phyloP scores from a whole-genome alignment of 2,113 vertebrate genomes.

The Sigmodon hispidus region DNA sequence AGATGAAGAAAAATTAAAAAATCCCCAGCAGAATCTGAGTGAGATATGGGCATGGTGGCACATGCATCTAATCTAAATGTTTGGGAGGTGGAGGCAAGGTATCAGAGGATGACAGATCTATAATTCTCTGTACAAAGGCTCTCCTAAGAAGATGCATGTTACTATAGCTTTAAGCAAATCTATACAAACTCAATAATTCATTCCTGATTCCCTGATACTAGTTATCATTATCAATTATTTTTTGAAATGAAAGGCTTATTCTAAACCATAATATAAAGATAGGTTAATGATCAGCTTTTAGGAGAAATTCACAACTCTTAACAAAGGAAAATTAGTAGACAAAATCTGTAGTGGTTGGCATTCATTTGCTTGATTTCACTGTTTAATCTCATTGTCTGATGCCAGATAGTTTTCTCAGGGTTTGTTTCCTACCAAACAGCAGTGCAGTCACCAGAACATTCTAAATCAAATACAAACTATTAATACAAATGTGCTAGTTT shows the following conservation, averaged over 20 bases:
- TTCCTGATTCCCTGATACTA: not conserved
- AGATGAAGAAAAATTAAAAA: not conserved
- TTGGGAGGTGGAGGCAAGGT: not conserved
- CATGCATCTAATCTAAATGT: not conserved
- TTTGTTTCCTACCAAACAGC: not conserved
- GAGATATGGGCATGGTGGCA: not conserved
- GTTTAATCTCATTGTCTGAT: not conserved
- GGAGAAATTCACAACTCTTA: not conserved
- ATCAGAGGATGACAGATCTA: not conserved
- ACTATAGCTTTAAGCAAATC: not conserved
- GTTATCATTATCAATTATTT: not conserved
- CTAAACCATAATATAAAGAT: not conserved
- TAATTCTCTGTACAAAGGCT: not conserved
- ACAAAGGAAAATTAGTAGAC: not conserved
- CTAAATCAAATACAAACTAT: not conserved
- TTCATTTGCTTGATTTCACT: not conserved
- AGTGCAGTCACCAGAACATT: not conserved
- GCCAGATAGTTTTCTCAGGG: not conserved
- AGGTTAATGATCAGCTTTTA: not conserved
- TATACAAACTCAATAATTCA: not conserved
- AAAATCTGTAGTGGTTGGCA: not conserved
- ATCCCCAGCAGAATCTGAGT: not conserved
- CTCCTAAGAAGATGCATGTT: not conserved
- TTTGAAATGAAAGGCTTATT: not conserved
- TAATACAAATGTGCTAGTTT: not conserved